phyloP scores from a whole-genome alignment of 2,797 vertebrate species.

The Gambelia wislizenii region DNA sequence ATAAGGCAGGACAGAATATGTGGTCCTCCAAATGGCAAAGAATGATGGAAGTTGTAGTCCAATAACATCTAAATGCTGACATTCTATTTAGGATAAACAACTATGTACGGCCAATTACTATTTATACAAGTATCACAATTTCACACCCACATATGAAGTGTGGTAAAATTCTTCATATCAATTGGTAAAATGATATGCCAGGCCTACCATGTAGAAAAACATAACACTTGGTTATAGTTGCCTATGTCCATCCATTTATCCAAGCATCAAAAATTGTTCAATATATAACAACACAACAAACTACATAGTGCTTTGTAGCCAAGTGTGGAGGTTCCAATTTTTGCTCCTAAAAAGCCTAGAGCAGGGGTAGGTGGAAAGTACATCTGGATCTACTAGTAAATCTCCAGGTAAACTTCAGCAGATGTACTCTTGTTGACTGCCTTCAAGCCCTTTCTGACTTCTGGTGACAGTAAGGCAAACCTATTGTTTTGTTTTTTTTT shows the following conservation, averaged over 20 bases:
- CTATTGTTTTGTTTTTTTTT: no score
- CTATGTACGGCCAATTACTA: background rate
- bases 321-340: no score
- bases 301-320: background rate
- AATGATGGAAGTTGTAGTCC: background rate
- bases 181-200: background rate
- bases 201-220: background rate
- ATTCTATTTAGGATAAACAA: background rate
- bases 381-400: background rate
- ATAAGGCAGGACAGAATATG: background rate
- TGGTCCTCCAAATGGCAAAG: background rate
- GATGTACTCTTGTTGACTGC: no score
- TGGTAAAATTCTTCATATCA: background rate
- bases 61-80: no score
- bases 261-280: background rate
- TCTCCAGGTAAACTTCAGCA: background rate
- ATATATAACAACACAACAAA: background rate
- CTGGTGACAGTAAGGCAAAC: no score
- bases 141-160: background rate
- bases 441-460: no score
- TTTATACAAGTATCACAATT: background rate
- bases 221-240: background rate
- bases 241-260: background rate
- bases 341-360: background rate
- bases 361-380: background rate